Conservation (phyloP, 2,113 vertebrate genomes). For the Lophura nycthemera region DNA sequence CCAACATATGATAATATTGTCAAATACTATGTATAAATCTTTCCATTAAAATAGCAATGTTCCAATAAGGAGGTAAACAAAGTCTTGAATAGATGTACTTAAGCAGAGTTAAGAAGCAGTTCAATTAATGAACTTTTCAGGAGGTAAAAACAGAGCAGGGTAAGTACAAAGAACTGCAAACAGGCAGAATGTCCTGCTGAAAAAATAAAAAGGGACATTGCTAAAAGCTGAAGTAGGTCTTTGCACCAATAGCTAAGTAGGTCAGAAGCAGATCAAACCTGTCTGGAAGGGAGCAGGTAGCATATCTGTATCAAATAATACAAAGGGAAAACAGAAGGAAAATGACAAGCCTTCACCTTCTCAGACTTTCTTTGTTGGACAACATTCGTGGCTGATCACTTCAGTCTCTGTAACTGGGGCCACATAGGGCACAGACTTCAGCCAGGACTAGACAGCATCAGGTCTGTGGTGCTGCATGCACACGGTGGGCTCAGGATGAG, state of each 20-base stretch:
- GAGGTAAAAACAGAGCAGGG: background rate
- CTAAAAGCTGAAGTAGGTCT: background rate
- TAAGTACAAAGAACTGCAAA: background rate
- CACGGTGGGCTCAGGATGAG: no score
- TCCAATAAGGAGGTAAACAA: background rate
- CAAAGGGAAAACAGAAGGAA: background rate
- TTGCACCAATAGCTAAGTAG: background rate
- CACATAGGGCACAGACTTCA: background rate
- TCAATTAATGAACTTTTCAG: background rate
- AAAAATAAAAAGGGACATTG: background rate
- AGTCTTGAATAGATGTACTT: background rate
- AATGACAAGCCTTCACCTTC: background rate
- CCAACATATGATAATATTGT: background rate
- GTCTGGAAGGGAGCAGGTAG: background rate
- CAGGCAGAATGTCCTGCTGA: fast-evolving
- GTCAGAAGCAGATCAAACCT: fast-evolving
- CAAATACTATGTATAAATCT: background rate
- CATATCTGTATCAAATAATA: background rate
- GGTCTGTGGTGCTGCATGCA: fast-evolving
- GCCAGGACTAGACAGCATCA: background rate
- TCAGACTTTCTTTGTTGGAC: background rate
- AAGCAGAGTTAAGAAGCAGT: background rate
- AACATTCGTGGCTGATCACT: background rate
- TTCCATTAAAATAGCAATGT: background rate
- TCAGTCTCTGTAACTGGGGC: background rate